phyloP scores from a whole-genome alignment of 1,140 invertebrate genomes.

The Drosophila insularis region DNA sequence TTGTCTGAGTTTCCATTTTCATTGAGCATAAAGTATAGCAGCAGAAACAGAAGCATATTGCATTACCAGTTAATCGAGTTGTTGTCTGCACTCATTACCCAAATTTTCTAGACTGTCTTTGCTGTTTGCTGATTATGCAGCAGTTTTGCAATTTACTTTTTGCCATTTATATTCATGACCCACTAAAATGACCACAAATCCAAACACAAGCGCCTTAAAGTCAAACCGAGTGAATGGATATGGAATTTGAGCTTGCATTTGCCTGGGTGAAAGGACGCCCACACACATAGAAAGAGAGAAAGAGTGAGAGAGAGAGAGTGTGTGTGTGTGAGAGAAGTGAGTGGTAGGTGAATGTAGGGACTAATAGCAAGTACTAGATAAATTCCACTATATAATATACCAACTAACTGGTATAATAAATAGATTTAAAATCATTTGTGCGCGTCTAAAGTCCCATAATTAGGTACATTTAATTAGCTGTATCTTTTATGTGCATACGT shows the following conservation, averaged over 20 bases:
- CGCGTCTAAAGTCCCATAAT: not conserved
- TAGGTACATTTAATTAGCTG: not conserved
- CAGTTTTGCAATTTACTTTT: conserved; percentile 24
- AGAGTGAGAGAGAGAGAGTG: not conserved
- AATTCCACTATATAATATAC: not conserved
- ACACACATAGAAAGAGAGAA: conserved; percentile 9
- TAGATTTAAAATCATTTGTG: not conserved
- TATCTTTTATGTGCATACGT: not conserved
- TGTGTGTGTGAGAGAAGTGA: not conserved
- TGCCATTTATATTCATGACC: conserved; percentile 59
- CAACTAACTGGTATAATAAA: not conserved
- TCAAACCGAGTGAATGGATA: conserved; percentile 46
- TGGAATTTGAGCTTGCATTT: conserved; percentile 21
- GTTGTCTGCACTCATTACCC: conserved; percentile 62
- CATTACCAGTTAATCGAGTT: conserved; percentile 53
- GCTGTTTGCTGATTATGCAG: conserved; percentile 49
- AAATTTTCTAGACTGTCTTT: conserved; percentile 28
- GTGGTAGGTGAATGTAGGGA: not conserved
- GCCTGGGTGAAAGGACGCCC: conserved; percentile 45
- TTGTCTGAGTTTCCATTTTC: conserved; percentile 22
- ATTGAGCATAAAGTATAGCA: conserved; percentile 8
- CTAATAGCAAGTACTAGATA: not conserved
- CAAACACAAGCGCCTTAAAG: conserved; percentile 33
- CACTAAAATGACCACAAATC: conserved; percentile 60
- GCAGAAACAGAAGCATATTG: conserved; percentile 35